Conservation (phyloP, 2,888 invertebrate genomes). For the Orthonevra nobilis region DNA sequence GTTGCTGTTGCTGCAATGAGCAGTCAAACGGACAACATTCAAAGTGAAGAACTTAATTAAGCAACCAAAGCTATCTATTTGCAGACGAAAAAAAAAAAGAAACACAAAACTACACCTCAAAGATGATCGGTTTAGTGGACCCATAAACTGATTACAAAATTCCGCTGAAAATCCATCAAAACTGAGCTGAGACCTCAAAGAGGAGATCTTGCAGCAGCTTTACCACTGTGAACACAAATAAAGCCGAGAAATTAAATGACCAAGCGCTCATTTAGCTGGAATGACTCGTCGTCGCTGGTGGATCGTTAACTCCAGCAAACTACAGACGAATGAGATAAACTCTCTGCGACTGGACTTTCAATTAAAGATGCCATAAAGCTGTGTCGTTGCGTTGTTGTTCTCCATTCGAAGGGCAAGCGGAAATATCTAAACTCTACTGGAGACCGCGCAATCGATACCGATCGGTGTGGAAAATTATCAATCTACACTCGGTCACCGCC, state of each 20-base stretch:
- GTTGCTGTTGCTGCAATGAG: slow-evolving; percentile 19
- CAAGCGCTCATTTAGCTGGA: slow-evolving; percentile 29
- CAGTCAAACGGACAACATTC: slow-evolving; percentile 1
- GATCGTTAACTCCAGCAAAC: neutral
- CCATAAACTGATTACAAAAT: slow-evolving; percentile 35
- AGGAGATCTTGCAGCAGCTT: neutral
- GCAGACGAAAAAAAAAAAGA: too few species aligned
- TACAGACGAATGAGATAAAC: neutral
- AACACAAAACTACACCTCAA: neutral
- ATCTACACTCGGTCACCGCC: slow-evolving; percentile 5
- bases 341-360: slow-evolving; percentile 22
- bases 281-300: neutral
- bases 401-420: slow-evolving; percentile 20
- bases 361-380: slow-evolving; percentile 19
- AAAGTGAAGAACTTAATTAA: slow-evolving; percentile 24
- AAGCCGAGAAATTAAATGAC: slow-evolving; percentile 21
- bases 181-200: neutral
- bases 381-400: slow-evolving; percentile 1
- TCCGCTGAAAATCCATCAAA: slow-evolving; percentile 40
- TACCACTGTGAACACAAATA: slow-evolving; percentile 4
- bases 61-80: neutral
- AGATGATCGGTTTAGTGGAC: slow-evolving; percentile 33
- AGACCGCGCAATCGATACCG: slow-evolving; percentile 43
- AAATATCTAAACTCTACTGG: slow-evolving; percentile 25
- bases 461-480: slow-evolving; percentile 51